Evolutionary conservation across 2,888 invertebrate genomes (phyloP).

Genomic region (Augochlorella aurata): DNA sequence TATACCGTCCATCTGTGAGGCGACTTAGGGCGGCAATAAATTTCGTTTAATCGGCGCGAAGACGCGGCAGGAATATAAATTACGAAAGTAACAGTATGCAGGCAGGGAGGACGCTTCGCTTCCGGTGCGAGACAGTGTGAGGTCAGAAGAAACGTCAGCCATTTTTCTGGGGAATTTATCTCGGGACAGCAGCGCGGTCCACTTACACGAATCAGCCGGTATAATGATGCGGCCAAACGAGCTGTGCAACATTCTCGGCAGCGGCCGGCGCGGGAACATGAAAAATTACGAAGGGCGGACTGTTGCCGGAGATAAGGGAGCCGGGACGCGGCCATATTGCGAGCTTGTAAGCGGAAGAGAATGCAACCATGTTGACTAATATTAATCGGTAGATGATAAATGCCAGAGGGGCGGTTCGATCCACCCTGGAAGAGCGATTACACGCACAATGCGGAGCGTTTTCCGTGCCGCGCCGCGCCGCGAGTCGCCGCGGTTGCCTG

Average conservation of each 20-base stretch:
- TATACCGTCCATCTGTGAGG: too few relatives aligned
- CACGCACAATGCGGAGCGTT: constrained; percentile 9
- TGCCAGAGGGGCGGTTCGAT: constrained; percentile 12
- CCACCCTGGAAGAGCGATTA: neutral
- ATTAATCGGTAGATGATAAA: constrained; percentile 31
- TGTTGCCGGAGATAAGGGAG: neutral
- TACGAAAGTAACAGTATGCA: neutral
- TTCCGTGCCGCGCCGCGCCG: neutral
- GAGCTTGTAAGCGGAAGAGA: neutral
- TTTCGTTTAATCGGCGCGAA: too few relatives aligned
- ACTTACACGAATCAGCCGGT: constrained; percentile 1
- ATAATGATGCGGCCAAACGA: neutral
- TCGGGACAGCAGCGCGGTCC: neutral
- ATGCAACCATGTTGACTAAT: constrained; percentile 5
- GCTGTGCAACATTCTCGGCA: neutral
- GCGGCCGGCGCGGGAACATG: neutral
- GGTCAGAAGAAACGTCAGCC: neutral
- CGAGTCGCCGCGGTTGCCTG: neutral
- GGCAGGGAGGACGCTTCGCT: neutral
- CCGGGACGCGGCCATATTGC: neutral
- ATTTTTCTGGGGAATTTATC: neutral
- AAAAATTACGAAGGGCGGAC: constrained; percentile 14
- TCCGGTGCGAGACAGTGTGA: neutral
- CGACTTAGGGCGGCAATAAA: too few relatives aligned
- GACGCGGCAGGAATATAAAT: neutral